Evolutionary conservation across 1,140 invertebrate genomes (phyloP).

Genomic region (Drosophila teissieri): DNA sequence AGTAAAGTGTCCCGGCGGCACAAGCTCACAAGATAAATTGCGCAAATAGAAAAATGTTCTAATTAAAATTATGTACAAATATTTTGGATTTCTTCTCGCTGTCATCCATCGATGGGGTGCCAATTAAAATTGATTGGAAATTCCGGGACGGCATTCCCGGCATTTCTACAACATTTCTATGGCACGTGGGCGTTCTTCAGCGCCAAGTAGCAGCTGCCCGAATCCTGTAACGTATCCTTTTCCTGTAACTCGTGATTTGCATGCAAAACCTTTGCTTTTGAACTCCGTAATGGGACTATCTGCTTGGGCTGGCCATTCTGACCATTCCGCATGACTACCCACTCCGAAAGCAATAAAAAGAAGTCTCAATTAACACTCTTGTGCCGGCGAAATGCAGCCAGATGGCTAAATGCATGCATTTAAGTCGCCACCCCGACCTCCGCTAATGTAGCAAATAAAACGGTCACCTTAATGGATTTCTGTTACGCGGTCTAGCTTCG

Average conservation of each 20-base stretch:
- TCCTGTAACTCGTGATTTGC: conserved; percentile 58
- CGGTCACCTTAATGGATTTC: conserved; percentile 80
- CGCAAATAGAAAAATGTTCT: conserved; percentile 83
- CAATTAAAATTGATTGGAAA: conserved; percentile 84
- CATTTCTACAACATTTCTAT: conserved; percentile 70
- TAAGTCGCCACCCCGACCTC: conserved; percentile 66
- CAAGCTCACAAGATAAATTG: conserved; percentile 70
- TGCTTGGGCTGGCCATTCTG: conserved; percentile 44
- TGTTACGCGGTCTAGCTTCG: conserved; percentile 79
- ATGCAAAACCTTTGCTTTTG: conserved; percentile 34
- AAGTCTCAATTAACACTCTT: conserved; percentile 75
- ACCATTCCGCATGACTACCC: conserved; percentile 56
- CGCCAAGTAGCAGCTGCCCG: conserved; percentile 36
- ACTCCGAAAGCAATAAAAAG: conserved; percentile 30
- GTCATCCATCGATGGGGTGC: conserved; percentile 77
- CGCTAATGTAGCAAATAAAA: conserved; percentile 79
- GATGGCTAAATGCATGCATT: conserved; percentile 80
- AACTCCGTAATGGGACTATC: conserved; percentile 5
- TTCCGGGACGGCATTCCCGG: conserved; percentile 67
- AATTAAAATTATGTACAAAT: conserved; percentile 84
- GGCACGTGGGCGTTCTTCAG: conserved; percentile 62
- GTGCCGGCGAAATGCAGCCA: conserved; percentile 58
- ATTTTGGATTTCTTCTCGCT: conserved; percentile 68
- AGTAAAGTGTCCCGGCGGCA: conserved; percentile 6
- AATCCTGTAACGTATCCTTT: conserved; percentile 27